Base-by-base conservation (phyloP, 2,888 invertebrate species). In the Apamea crenata region DNA sequence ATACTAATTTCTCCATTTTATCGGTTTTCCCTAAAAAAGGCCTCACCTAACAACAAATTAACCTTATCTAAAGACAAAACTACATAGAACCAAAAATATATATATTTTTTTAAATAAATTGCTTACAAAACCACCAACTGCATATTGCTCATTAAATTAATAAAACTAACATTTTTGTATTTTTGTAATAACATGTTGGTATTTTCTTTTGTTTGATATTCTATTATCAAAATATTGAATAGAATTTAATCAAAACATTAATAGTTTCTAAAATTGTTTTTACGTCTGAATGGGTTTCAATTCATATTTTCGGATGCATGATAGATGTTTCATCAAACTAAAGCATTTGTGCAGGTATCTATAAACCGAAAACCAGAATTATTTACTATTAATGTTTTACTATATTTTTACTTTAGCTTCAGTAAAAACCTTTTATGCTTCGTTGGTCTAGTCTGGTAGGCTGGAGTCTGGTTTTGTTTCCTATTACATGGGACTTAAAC, bases 241-340 rank as follows among this genome's bases (percentile, higher is more conserved):
- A 21, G 18, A 25, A 4, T 2, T 0, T 18, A 50, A 36, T 63
- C 8, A 56, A 44, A 72, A 56, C n/a, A 21, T 44, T 10, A 7
- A 32, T 32, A 21, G 63, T 63, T n/a, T 32, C 8, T 40, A 61
- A 63, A 78, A 78, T 21, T 7, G 7, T n/a, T 7, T 78, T 69
- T 21, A 21, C n/a, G 25, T 7, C 14, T 4, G 18, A 59, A 56
- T 56, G 2, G 44, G 12, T 72, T 66, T 25, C 29, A 25, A 79
- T 65, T 47, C 29, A 65, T 14, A 56, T 65, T 70, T 44, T 56
- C 14, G 10, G 8, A 16, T 44, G n/a, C 14, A 44, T 53, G 32
- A 79, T 79, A 16, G 14, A 47, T 69, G 21, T 69, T 50, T 73
- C 1, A 44, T 32, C 8, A 12, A 72, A 59, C 72, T 44, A 32